Evolutionary conservation across 2,113 vertebrate genomes (phyloP), one percentile per base, ranked within the genome.

Genomic region (human): DNA sequence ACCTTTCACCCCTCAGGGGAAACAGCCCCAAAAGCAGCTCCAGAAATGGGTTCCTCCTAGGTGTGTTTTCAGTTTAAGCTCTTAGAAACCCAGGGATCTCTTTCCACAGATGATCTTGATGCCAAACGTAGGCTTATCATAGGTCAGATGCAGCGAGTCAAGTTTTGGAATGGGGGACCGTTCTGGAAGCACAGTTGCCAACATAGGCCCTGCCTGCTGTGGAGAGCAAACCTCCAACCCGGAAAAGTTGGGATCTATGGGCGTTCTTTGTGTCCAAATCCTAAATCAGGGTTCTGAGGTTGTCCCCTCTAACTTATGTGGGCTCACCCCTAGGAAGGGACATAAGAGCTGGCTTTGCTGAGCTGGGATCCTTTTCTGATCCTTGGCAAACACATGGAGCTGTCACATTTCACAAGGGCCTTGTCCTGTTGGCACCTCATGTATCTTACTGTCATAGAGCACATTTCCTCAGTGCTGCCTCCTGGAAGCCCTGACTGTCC

Each of bases 161-260:
- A 2, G 4, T 32, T 83, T 80, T 66, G 83, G 72, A 38, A 35
- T 35, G 3, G 40, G 32, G 27, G 7, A 22, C 25, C 30, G 8
- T 38, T 81, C 35, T 17, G 40, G 30, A 59, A 52, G 50, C 38
- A 16, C 6, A 16, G 23, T 16, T 20, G 27, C 6, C 17, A 1
- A 16, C 7, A 17, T 5, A 1, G 27, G 32, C 9, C 48, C 14
- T 23, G 2, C 66, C 32, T 48, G 68, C 57, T 1, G 0, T 5
- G 9, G 73, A 79, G 25, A 59, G 11, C 6, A 43, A 38, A 3
- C 23, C 23, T 55, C 18, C 9, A 35, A 2, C 32, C 55, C 0
- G 1, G 16, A 35, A 40, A 9, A 45, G 30, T 18, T 12, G 55
- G 25, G 2, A 1, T 18, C 52, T 5, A 16, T 89, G 40, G 13